Evolutionary conservation across 2,113 vertebrate genomes (phyloP).

Genomic region (Myodes glareolus): DNA sequence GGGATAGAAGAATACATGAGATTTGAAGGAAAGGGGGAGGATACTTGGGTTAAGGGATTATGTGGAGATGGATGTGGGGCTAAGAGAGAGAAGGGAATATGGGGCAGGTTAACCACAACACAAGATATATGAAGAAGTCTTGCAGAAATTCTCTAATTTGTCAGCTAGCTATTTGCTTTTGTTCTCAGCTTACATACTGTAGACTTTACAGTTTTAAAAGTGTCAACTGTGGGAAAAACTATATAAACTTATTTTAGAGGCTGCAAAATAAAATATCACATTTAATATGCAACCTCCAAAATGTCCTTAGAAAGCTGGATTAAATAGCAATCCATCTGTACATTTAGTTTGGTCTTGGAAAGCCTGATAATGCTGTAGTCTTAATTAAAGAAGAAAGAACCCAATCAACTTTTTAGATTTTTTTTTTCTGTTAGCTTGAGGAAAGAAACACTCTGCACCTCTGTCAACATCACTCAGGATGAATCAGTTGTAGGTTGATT

Average conservation of each 20-base stretch:
- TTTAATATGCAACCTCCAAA: constrained; percentile 84
- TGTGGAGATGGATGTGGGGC: no score
- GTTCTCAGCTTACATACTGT: constrained; percentile 43
- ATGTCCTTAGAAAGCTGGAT: constrained; percentile 86
- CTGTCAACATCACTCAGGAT: constrained; percentile 71
- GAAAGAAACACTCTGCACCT: constrained; percentile 58
- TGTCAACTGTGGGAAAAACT: constrained; percentile 73
- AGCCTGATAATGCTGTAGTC: constrained; percentile 81
- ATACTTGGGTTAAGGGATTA: not conserved
- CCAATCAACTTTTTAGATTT: constrained; percentile 71
- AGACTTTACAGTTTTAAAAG: constrained; percentile 62
- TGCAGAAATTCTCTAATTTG: not conserved
- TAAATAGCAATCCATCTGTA: constrained; percentile 85
- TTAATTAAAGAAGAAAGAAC: constrained; percentile 84
- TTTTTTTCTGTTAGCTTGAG: constrained; percentile 82
- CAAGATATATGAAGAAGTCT: not conserved
- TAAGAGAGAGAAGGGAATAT: not conserved
- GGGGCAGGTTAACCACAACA: no score
- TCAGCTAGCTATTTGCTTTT: not conserved
- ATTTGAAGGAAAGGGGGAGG: not conserved
- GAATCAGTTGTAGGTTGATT: constrained; percentile 69
- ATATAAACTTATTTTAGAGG: constrained; percentile 65
- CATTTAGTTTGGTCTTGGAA: constrained; percentile 83
- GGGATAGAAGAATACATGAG: no score
- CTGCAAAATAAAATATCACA: constrained; percentile 72